Evolutionary conservation across 2,113 vertebrate genomes (phyloP).

Genomic region (Geococcyx californianus): DNA sequence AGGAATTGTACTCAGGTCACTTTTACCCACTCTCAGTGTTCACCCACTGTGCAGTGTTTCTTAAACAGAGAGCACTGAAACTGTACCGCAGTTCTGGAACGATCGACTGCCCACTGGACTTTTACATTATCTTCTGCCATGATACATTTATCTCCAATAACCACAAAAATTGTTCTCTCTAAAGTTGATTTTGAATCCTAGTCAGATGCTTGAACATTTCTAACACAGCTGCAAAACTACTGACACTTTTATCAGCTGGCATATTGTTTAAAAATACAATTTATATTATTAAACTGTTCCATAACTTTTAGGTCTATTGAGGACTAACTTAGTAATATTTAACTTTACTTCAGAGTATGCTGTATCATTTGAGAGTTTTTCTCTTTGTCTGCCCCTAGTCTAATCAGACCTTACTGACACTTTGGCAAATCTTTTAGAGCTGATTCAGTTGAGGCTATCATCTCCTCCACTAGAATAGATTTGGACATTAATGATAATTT

Average conservation of each 20-base stretch:
- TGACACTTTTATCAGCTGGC: neutral
- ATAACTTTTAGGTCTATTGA: neutral
- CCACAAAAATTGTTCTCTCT: neutral
- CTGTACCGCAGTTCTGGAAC: neutral
- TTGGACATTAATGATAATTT: constrained; percentile 44
- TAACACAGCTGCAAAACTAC: neutral
- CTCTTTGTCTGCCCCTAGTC: no score
- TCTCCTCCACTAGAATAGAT: neutral
- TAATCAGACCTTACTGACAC: no score
- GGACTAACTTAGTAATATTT: neutral
- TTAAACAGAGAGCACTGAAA: neutral
- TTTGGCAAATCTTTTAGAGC: no score
- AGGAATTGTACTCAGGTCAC: neutral
- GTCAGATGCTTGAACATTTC: neutral
- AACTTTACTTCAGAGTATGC: no score
- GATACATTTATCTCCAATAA: neutral
- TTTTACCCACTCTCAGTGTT: neutral
- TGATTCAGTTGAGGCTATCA: no score
- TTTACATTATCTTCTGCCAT: neutral
- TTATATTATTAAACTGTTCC: neutral
- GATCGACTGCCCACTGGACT: neutral
- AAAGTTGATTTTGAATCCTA: neutral
- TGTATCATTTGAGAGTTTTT: no score
- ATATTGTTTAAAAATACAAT: neutral
- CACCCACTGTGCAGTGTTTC: neutral